Evolutionary conservation across 1,140 invertebrate genomes (phyloP).

Genomic region (Aethina tumida): DNA sequence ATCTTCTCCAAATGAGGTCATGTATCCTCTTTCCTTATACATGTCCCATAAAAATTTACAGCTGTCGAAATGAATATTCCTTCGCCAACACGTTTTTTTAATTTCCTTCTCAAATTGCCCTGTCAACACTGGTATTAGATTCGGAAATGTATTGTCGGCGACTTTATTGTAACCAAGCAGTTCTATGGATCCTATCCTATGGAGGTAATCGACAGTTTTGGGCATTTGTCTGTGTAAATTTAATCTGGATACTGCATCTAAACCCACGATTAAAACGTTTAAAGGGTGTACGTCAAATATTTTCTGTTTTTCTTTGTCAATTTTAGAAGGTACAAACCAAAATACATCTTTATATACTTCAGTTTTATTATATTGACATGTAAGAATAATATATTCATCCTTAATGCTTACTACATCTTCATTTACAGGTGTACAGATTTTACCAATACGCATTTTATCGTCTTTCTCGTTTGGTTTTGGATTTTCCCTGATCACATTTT

Average conservation of each 20-base stretch:
- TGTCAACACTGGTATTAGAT: slow-evolving; percentile 61
- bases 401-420: slow-evolving; percentile 35
- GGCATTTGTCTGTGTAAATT: slow-evolving; percentile 79
- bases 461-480: slow-evolving; percentile 35
- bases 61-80: slow-evolving; percentile 44
- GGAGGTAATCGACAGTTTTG: slow-evolving; percentile 51
- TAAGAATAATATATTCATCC: slow-evolving; percentile 53
- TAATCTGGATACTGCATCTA: slow-evolving; percentile 76
- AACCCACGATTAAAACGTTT: slow-evolving; percentile 70
- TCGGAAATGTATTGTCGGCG: slow-evolving; percentile 76
- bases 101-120: slow-evolving; percentile 53
- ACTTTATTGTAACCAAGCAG: slow-evolving; percentile 74
- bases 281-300: slow-evolving; percentile 20
- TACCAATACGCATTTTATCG: slow-evolving; percentile 36
- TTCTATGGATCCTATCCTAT: slow-evolving; percentile 53
- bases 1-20: slow-evolving; percentile 75
- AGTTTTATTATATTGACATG: slow-evolving; percentile 41
- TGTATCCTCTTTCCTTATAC: slow-evolving; percentile 59
- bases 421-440: slow-evolving; percentile 37
- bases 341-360: slow-evolving; percentile 57
- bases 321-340: slow-evolving; percentile 50
- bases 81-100: slow-evolving; percentile 44
- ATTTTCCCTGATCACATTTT: slow-evolving; percentile 44
- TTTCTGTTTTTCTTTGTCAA: slow-evolving; percentile 15
- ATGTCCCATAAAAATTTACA: slow-evolving; percentile 76